Conservation (phyloP, 2,113 vertebrate genomes). For the Rousettus leschenaultii region DNA sequence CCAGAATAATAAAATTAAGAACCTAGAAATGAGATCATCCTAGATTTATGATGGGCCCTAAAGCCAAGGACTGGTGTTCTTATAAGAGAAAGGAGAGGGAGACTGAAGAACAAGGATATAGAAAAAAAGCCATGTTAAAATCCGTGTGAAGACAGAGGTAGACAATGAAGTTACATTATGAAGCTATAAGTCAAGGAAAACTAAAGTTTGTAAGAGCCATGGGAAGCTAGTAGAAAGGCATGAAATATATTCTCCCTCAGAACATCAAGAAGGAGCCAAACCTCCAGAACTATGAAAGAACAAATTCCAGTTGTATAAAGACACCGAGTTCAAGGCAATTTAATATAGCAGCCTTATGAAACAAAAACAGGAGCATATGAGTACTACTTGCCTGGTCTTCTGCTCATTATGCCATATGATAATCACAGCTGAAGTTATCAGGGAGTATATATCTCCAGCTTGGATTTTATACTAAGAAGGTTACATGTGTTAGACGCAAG, state of each 20-base stretch:
- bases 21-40: background rate
- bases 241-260: background rate
- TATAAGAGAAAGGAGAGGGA: background rate
- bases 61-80: background rate
- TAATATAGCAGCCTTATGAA: background rate
- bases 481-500: background rate
- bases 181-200: background rate
- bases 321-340: background rate
- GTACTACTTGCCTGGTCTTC: background rate
- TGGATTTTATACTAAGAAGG: background rate
- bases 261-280: background rate
- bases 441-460: background rate
- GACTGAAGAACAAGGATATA: background rate
- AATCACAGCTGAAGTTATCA: background rate
- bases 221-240: background rate
- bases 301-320: background rate
- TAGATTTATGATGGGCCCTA: background rate
- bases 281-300: background rate
- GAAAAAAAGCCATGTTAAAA: background rate
- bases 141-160: background rate
- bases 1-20: background rate
- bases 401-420: background rate
- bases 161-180: background rate
- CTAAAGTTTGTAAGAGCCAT: background rate
- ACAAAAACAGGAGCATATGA: background rate